Percentiles rank a stretch among this genome's conserved stretches.
Conservation (phyloP, 2,113 vertebrate genomes). For the Siniperca chuatsi region DNA sequence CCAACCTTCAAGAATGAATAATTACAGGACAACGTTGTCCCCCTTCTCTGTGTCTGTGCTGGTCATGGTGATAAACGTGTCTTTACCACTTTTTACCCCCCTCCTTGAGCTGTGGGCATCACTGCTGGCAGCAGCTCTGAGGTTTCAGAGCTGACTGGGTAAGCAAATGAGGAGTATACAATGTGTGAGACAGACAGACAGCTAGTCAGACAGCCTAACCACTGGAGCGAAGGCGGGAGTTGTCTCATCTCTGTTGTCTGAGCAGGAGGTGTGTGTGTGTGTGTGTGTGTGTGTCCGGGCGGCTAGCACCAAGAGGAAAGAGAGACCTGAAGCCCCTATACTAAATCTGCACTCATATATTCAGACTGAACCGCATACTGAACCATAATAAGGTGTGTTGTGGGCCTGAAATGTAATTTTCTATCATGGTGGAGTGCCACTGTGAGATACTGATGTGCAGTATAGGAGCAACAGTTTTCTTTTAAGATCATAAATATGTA, state of each 20-base stretch:
- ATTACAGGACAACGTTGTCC: conserved; percentile 18
- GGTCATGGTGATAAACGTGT: conserved; percentile 21
- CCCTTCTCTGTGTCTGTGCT: background rate
- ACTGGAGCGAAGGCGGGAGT: conserved; percentile 42
- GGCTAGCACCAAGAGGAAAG: background rate
- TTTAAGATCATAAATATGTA: background rate
- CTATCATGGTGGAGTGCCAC: background rate
- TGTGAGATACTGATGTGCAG: background rate
- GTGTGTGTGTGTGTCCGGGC: conserved; percentile 21
- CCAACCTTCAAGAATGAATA: conserved; percentile 11
- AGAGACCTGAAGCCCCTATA: background rate
- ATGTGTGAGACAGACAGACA: conserved; percentile 63
- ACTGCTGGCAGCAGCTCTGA: conserved; percentile 62
- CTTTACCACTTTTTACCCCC: background rate
- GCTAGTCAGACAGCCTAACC: conserved; percentile 58
- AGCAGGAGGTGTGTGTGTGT: background rate
- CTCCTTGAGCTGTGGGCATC: conserved; percentile 20
- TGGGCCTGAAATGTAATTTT: background rate
- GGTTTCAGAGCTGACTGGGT: conserved; percentile 59
- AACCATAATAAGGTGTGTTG: background rate
- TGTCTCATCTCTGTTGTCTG: conserved; percentile 43
- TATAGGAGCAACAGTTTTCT: background rate
- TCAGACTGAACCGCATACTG: background rate
- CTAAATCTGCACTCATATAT: background rate
- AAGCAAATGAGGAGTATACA: conserved; percentile 72